A percentile compares a stretch with the other conserved stretches of the same genome.
These are phyloP conservation scores for Rhagonycha lutea DNA, from an alignment of 2,888 invertebrate species.

Conservation along the genomic window DNA sequence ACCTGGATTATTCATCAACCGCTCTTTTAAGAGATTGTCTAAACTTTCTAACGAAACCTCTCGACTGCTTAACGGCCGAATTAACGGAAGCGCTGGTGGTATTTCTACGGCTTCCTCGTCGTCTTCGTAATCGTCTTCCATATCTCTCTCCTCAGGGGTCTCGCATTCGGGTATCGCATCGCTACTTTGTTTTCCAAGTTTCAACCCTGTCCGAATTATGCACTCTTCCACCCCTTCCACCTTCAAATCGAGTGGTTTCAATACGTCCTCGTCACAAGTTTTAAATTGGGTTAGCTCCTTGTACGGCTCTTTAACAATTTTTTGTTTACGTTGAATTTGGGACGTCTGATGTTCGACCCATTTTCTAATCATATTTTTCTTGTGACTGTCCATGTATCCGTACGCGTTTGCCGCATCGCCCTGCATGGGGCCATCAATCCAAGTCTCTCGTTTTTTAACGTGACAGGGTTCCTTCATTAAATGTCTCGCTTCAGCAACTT, in stretches of 20 bases:
- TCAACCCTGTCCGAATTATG: slow-evolving; percentile 65
- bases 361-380: slow-evolving; percentile 89
- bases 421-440: slow-evolving; percentile 95
- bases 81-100: slow-evolving; percentile 79
- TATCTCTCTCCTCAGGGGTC: slow-evolving; percentile 45
- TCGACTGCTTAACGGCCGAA: slow-evolving; percentile 77
- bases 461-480: slow-evolving; percentile 77
- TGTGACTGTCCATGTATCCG: slow-evolving; percentile 90
- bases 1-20: slow-evolving; percentile 57
- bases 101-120: slow-evolving; percentile 80
- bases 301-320: slow-evolving; percentile 56
- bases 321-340: slow-evolving; percentile 73
- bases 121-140: slow-evolving; percentile 68
- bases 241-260: slow-evolving; percentile 59
- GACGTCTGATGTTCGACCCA: slow-evolving; percentile 92
- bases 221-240: slow-evolving; percentile 64
- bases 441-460: slow-evolving; percentile 84
- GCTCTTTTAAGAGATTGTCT: slow-evolving; percentile 75
- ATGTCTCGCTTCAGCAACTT: slow-evolving; percentile 80
- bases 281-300: slow-evolving; percentile 69
- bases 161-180: slow-evolving; percentile 50
- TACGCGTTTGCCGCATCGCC: slow-evolving; percentile 65
- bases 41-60: slow-evolving; percentile 84
- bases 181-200: slow-evolving; percentile 46
- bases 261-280: slow-evolving; percentile 59